Evolutionary conservation across 1,140 invertebrate species (phyloP), one percentile per base, ranked within the genome.

Genomic region (Drosophila carrolli): DNA sequence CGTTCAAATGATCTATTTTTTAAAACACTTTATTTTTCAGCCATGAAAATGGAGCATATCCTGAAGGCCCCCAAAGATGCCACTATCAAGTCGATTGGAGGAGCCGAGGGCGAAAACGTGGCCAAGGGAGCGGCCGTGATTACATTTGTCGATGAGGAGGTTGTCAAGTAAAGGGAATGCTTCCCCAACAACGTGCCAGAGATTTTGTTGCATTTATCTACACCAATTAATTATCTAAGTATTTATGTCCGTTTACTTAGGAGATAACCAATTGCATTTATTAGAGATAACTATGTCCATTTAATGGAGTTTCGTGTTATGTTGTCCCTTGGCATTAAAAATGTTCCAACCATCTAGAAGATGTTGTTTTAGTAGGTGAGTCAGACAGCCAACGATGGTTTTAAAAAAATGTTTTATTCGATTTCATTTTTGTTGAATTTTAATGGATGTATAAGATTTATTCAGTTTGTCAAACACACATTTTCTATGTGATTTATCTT

Each of bases 31-130:
- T 0, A 4, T 13, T 53, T 0, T 5, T 57, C 4, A 91, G 99
- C 99, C 8, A 99, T 99, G 99, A 99, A 99, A 94, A 99, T 99
- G 99, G 99, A 99, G 95, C 96, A 98, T 93, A 95, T 98, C 1
- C 95, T 99, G 4, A 96, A 96, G 83, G 97, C 98, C 6, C 95
- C 95, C 9, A 93, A 94, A 29, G 94, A 96, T 90, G 97, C 96
- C 40, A 94, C 94, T 4, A 94, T 99, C 10, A 95, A 96, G 51
- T 94, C 95, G 3, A 93, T 99, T 43, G 93, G 95, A 0, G 96
- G 95, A 82, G 95, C 95, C 60, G 93, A 94, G 67, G 98, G 98
- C 6, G 96, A 98, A 62, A 97, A 95, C 75, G 96, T 99, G 8
- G 92, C 94, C 2, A 99, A 98, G 93, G 95, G 97, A 38, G 92